A percentile compares a stretch with the other conserved stretches of the same genome.
phyloP scores from a whole-genome alignment of 1,140 invertebrate species.

The Paracyclopina nana region DNA sequence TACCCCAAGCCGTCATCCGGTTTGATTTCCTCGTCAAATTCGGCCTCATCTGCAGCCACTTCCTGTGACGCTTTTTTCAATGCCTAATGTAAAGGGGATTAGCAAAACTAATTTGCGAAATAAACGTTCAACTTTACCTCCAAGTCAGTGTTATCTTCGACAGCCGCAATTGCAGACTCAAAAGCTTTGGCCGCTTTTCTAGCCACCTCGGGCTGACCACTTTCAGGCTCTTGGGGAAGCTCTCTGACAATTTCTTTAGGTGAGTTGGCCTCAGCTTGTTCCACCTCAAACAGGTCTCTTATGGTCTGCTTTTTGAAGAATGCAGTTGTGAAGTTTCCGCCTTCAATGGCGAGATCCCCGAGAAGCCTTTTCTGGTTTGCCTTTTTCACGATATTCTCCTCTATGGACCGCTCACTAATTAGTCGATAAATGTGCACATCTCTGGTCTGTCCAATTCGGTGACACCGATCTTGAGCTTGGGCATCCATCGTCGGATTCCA shows the following conservation, averaged over 20 bases:
- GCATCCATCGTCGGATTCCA: conserved; percentile 94
- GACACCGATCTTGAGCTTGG: conserved; percentile 88
- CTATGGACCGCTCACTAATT: conserved; percentile 88
- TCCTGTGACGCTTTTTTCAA: neutral
- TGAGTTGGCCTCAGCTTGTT: conserved; percentile 33
- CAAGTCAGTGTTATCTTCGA: conserved; percentile 85
- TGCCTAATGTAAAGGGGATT: neutral
- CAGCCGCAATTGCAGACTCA: conserved; percentile 63
- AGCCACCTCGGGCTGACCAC: neutral
- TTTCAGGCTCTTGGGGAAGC: neutral
- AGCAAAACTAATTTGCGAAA: neutral
- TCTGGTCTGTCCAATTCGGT: conserved; percentile 94
- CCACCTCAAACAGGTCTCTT: conserved; percentile 69
- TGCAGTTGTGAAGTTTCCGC: conserved; percentile 94
- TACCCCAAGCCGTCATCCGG: neutral
- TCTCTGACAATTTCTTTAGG: neutral
- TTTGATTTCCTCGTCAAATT: conserved; percentile 11
- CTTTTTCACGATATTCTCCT: conserved; percentile 98
- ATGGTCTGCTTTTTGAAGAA: conserved; percentile 85
- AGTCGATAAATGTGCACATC: conserved; percentile 97
- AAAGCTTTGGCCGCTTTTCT: conserved; percentile 26
- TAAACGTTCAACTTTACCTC: conserved; percentile 48
- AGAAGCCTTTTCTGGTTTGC: conserved; percentile 91
- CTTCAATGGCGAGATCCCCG: conserved; percentile 93
- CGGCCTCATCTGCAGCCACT: neutral